Evolutionary conservation across 2,113 vertebrate species (phyloP).

Genomic region (Vidua macroura): DNA sequence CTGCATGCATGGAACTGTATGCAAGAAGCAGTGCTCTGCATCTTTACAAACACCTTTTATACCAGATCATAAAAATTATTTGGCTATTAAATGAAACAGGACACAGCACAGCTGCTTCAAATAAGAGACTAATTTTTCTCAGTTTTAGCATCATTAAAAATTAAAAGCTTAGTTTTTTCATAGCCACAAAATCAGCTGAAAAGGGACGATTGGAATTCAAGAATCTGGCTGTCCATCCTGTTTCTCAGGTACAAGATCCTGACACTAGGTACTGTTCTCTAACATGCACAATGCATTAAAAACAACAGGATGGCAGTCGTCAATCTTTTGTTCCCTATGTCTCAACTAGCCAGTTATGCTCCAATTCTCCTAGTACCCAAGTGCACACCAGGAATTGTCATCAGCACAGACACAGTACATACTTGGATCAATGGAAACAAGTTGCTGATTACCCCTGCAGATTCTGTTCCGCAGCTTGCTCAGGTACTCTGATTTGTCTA

Average conservation of each 20-base stretch:
- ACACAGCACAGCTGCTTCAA: neutral
- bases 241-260: neutral
- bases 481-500: neutral
- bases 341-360: neutral
- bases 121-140: neutral
- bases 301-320: neutral
- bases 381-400: neutral
- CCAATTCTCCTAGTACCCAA: neutral
- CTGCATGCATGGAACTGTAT: rapidly evolving
- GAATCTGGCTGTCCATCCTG: neutral
- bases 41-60: neutral
- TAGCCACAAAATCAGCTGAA: neutral
- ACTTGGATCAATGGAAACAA: slow-evolving; percentile 75
- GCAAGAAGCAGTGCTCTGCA: neutral
- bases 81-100: neutral
- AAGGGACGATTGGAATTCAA: neutral
- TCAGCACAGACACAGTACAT: slow-evolving; percentile 43
- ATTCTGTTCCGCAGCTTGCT: slow-evolving; percentile 33
- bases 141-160: neutral
- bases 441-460: slow-evolving; percentile 50
- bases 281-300: neutral
- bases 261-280: neutral
- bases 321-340: neutral
- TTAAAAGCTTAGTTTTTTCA: neutral
- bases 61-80: neutral